Evolutionary conservation across 2,113 vertebrate genomes (phyloP).

Genomic region (Vulpes lagopus): DNA sequence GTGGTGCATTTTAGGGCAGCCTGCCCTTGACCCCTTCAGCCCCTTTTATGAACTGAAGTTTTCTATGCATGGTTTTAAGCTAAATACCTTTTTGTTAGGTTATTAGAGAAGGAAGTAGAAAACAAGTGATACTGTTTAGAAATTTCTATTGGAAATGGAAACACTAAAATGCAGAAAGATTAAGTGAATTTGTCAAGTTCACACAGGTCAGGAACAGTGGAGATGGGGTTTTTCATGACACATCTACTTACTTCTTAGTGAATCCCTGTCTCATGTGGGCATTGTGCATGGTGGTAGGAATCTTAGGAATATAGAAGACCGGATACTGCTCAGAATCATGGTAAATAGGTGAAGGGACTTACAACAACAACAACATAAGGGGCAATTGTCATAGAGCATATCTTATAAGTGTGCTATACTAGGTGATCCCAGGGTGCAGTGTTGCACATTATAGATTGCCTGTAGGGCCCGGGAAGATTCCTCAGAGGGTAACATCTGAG

Average conservation of each 20-base stretch:
- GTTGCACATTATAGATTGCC: neutral
- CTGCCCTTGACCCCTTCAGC: neutral
- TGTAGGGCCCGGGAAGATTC: neutral
- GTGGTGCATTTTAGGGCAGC: neutral
- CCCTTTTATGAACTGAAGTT: neutral
- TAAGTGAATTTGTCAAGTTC: neutral
- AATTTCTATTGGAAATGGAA: neutral
- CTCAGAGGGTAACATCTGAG: neutral
- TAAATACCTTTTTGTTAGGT: constrained; percentile 7
- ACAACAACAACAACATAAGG: neutral
- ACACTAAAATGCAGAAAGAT: neutral
- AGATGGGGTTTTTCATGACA: neutral
- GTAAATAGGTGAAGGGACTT: neutral
- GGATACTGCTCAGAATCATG: neutral
- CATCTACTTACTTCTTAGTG: neutral
- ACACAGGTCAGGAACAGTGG: neutral
- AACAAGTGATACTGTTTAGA: neutral
- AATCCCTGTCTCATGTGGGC: neutral
- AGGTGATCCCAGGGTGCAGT: neutral
- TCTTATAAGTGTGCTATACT: neutral
- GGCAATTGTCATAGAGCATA: neutral
- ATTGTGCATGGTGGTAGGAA: neutral
- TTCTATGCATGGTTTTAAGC: neutral
- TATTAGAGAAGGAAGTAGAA: neutral
- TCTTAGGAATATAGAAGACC: neutral